Evolutionary conservation across 2,888 invertebrate genomes (phyloP), one percentile per base, ranked within the genome.

Genomic region (Stenoptilia bipunctidactyla): DNA sequence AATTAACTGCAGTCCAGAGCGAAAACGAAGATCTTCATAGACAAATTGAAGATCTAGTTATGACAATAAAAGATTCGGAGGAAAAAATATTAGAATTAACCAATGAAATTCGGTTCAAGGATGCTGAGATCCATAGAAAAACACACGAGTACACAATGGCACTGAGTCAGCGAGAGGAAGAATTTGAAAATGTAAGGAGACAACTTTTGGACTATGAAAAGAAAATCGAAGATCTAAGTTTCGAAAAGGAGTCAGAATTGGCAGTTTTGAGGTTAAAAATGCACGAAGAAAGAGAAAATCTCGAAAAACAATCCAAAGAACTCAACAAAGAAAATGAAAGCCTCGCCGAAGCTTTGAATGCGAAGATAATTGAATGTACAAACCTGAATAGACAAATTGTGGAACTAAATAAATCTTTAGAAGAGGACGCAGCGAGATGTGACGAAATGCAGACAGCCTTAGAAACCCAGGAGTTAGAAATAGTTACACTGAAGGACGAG

Each of bases 381-480:
- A 79, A 70, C 52, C 56, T 86, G 1, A 82, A 83, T 51, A 73
- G 70, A 49, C 75, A 77, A 51, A 74, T 89, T 27, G 58, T 67
- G 5, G 87, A 90, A 45, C 73, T 89, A 37, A 76, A 85, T 43
- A 65, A 66, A 15, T 53, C 84, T 12, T 62, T 87, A 37, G 83
- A 86, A 50, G 87, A 88, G 48, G 84, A 88, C 52, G 70, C 85
- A 6, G 73, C 63, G 27, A 88, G 86, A 55, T 51, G 86, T n/a
- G 52, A 61, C 0, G 89, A 90, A 56, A 66, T 89, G 53, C 86
- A 88, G 55, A 59, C 71, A 1, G 88, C 87, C 0, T 72, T 92
- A 38, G 89, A 90, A 56, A 87, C 84, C 38, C 92, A 92, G 60
- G 90, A 91, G 52, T 66, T 89, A 40, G 91, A 92, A 67, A 90